Conservation (phyloP, 1,140 invertebrate genomes). For the Geopemphigus sp. region DNA sequence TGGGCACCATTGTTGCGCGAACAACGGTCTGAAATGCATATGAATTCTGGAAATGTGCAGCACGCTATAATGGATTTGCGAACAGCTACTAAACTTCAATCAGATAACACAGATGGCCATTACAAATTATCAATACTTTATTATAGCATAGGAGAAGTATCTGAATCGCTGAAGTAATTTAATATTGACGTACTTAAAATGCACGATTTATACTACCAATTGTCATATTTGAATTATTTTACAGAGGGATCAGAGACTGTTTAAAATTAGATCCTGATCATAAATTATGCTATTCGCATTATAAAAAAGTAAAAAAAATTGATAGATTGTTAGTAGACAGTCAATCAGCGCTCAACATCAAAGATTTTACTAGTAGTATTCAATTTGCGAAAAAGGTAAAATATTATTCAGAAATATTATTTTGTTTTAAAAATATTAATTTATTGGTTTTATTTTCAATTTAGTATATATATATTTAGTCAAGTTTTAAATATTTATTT, state of each 20-base stretch:
- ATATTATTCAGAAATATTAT: not conserved
- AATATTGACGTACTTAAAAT: conserved; percentile 52
- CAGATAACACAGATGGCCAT: conserved; percentile 89
- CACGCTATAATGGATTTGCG: conserved; percentile 89
- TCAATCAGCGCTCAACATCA: conserved; percentile 66
- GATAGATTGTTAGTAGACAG: conserved; percentile 79
- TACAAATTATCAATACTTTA: conserved; percentile 78
- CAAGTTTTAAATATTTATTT: not conserved
- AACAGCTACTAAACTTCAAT: conserved; percentile 82
- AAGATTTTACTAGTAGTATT: conserved; percentile 76
- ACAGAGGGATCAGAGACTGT: conserved; percentile 90
- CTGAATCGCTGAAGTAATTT: conserved; percentile 82
- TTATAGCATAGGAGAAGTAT: conserved; percentile 87
- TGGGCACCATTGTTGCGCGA: conserved; percentile 84
- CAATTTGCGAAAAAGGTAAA: conserved; percentile 66
- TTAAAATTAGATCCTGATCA: conserved; percentile 97
- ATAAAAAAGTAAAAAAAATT: conserved; percentile 97
- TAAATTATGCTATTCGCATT: conserved; percentile 91
- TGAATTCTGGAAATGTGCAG: conserved; percentile 74
- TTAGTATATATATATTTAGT: not conserved
- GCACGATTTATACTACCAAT: conserved; percentile 50
- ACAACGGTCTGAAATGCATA: conserved; percentile 80
- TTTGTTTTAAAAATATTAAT: not conserved
- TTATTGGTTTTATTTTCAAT: not conserved
- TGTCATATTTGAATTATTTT: conserved; percentile 53